Evolutionary conservation across 2,888 invertebrate genomes (phyloP).

Genomic region (Tolmerus cingulatus): DNA sequence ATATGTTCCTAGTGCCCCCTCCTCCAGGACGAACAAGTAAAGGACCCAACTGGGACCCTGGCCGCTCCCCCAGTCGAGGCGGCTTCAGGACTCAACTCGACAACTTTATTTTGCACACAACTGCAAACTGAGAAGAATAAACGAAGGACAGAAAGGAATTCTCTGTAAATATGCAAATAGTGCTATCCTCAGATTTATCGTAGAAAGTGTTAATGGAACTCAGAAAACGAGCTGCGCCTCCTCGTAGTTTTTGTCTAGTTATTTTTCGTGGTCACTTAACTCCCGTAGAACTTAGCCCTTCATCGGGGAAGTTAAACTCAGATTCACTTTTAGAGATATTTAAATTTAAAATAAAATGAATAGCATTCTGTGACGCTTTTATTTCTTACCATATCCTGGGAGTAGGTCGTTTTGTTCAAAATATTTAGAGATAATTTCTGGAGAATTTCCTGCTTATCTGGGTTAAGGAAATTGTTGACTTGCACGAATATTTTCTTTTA

Average conservation of each 20-base stretch:
- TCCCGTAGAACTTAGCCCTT: neutral
- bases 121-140: neutral
- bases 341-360: neutral
- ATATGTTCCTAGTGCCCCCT: conserved; percentile 66
- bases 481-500: too few species aligned
- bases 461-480: neutral
- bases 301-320: neutral
- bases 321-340: neutral
- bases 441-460: neutral
- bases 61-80: neutral
- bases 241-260: neutral
- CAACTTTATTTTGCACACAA: neutral
- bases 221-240: neutral
- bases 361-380: neutral
- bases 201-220: conserved; percentile 1
- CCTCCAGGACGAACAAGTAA: conserved; percentile 25
- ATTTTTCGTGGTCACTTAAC: neutral
- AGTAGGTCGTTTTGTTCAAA: neutral
- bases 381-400: neutral
- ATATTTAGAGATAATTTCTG: neutral
- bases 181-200: neutral
- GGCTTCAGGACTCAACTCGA: neutral
- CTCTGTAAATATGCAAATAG: conserved; percentile 18
- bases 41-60: neutral
- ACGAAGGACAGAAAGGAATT: neutral